These are phyloP conservation scores for Hippocampus comes DNA, from an alignment of 2,113 vertebrate species.

Conservation along the genomic window DNA sequence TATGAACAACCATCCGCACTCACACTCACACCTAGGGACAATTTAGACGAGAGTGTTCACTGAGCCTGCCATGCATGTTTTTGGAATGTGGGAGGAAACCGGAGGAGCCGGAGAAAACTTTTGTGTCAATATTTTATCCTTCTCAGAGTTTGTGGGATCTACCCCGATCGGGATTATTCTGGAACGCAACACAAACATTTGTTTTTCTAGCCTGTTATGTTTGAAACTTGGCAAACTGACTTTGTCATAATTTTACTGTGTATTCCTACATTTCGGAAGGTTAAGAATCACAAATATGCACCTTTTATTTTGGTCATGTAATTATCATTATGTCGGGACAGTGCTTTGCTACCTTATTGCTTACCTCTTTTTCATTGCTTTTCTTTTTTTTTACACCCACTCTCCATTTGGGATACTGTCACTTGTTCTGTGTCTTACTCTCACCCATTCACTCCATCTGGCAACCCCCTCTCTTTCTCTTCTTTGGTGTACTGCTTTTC, in stretches of 20 bases:
- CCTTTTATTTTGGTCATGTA: neutral
- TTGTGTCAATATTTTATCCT: no score
- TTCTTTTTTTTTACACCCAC: neutral
- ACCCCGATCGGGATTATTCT: no score
- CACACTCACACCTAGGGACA: no score
- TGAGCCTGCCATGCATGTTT: no score
- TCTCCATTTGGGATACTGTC: neutral
- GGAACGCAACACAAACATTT: neutral
- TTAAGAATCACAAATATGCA: neutral
- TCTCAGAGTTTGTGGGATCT: no score
- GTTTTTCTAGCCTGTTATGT: neutral
- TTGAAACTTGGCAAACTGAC: neutral
- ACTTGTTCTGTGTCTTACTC: constrained; percentile 22
- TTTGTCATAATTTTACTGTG: neutral
- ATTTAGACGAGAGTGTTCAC: no score
- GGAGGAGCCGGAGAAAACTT: no score
- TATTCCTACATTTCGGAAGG: neutral
- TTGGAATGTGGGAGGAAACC: no score
- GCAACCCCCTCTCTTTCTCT: constrained; percentile 17
- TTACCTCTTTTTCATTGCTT: neutral
- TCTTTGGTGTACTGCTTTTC: constrained; percentile 10
- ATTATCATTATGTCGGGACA: neutral
- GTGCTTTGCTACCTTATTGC: neutral
- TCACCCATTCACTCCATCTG: constrained; percentile 38
- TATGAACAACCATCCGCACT: no score